Evolutionary conservation across 1,140 invertebrate species (phyloP).

Genomic region (Psix sp.): DNA sequence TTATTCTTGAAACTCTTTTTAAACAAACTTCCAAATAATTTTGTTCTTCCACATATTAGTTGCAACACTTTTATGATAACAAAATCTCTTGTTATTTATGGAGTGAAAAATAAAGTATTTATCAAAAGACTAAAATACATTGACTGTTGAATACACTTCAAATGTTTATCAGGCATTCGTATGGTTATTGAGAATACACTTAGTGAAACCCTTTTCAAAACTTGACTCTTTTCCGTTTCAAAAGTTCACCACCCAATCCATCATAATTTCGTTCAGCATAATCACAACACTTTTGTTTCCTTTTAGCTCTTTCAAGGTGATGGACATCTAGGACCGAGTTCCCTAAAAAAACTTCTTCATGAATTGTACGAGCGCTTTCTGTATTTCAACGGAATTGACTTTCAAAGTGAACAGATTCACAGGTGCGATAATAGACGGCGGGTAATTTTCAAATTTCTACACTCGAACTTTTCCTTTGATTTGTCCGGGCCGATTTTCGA

Average conservation of each 20-base stretch:
- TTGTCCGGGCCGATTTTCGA: conserved; percentile 14
- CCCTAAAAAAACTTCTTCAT: conserved; percentile 5
- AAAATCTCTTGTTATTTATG: too few species aligned
- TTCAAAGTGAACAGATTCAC: conserved; percentile 33
- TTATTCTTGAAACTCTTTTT: too few species aligned
- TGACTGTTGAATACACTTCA: too few species aligned
- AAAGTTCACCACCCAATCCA: conserved; percentile 20
- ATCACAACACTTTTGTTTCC: conserved; percentile 42
- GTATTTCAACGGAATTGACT: conserved; percentile 31
- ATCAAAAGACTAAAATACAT: too few species aligned
- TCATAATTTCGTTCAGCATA: conserved; percentile 43
- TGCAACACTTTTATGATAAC: too few species aligned
- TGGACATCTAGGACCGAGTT: conserved; percentile 12
- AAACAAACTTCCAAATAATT: too few species aligned
- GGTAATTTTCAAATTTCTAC: conserved; percentile 40
- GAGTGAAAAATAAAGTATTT: too few species aligned
- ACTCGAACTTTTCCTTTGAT: conserved; percentile 34
- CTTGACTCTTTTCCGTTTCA: too few species aligned
- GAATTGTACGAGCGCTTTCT: conserved; percentile 19
- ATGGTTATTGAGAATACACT: too few species aligned
- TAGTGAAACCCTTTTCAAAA: too few species aligned
- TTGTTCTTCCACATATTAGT: too few species aligned
- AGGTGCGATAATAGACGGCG: conserved; percentile 17
- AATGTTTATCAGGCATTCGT: too few species aligned
- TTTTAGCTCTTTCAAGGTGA: conserved; percentile 34